Evolutionary conservation across 2,888 invertebrate genomes (phyloP).

Genomic region (Stratiomys singularior): DNA sequence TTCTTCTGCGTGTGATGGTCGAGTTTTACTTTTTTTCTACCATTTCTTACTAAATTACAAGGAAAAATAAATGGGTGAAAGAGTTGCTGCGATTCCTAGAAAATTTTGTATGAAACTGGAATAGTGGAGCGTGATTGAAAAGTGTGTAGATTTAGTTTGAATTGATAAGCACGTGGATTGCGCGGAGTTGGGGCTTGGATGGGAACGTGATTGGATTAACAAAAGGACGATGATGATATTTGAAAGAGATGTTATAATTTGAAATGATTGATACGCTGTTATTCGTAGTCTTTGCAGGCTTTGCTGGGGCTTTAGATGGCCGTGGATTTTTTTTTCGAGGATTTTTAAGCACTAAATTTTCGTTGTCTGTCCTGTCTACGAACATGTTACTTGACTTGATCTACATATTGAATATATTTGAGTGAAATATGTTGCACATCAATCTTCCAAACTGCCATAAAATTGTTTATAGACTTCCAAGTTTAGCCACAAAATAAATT

Average conservation of each 20-base stretch:
- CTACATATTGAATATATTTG: no score
- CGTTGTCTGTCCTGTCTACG: no score
- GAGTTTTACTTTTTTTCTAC: neutral
- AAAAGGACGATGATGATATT: neutral
- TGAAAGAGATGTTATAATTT: neutral
- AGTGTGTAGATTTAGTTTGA: constrained; percentile 28
- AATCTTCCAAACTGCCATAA: no score
- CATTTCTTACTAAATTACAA: neutral
- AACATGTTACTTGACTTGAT: no score
- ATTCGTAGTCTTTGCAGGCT: no score
- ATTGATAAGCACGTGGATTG: neutral
- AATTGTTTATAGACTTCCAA: no score
- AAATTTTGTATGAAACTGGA: constrained; percentile 25
- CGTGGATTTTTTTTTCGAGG: no score
- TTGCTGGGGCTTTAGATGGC: no score
- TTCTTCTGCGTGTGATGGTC: neutral
- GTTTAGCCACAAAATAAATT: no score
- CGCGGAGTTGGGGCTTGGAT: neutral
- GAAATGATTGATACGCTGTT: neutral
- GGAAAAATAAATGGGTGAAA: constrained; percentile 27
- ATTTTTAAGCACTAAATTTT: no score
- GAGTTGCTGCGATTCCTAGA: constrained; percentile 3
- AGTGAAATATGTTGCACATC: no score
- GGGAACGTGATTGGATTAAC: neutral
- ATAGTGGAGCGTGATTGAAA: neutral